phyloP scores from a whole-genome alignment of 2,797 vertebrate genomes.

The Intellagama lesueurii region DNA sequence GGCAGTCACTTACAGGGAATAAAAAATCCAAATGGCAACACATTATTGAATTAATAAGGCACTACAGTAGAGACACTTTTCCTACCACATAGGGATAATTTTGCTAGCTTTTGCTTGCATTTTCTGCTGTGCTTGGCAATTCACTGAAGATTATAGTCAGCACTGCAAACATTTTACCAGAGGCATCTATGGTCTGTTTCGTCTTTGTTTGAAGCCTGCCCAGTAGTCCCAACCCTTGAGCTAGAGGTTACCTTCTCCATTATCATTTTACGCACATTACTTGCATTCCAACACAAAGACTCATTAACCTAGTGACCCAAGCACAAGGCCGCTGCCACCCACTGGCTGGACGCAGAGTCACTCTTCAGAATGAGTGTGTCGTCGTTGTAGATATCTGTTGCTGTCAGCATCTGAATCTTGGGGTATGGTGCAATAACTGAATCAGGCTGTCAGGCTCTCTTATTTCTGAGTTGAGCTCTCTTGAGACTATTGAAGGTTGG shows the following conservation, averaged over 20 bases:
- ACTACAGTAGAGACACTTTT: neutral
- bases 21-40: constrained; percentile 20
- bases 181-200: neutral
- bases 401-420: neutral
- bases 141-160: neutral
- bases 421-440: neutral
- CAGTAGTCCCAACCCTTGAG: neutral
- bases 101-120: neutral
- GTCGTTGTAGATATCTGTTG: neutral
- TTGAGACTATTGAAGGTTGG: neutral
- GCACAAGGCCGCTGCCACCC: neutral
- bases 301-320: constrained; percentile 4
- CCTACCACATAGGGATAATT: neutral
- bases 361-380: neutral
- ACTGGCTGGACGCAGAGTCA: neutral
- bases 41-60: constrained; percentile 19
- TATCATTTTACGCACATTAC: neutral
- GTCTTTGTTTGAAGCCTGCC: neutral
- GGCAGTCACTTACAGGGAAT: constrained; percentile 29
- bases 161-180: neutral
- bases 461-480: neutral
- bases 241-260: neutral
- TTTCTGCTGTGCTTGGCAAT: neutral
- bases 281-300: neutral
- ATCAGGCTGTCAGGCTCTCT: neutral